These are phyloP conservation scores for Zophobas morio DNA, from an alignment of 1,140 invertebrate genomes.

Conservation along the genomic window DNA sequence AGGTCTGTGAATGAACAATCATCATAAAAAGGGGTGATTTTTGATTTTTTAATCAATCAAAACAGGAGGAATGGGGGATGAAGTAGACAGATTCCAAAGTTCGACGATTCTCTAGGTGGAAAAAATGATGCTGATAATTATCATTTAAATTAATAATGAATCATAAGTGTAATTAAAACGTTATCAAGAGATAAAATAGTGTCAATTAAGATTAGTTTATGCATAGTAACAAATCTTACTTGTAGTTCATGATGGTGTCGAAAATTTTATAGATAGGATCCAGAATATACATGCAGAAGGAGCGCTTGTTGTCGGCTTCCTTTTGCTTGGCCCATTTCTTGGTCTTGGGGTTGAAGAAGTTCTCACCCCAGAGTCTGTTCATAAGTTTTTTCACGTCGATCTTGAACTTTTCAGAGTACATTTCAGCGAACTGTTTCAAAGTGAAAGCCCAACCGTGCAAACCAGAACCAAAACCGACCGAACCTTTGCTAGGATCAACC, in stretches of 20 bases:
- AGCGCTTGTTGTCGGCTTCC: constrained; percentile 92
- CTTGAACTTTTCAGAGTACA: constrained; percentile 99
- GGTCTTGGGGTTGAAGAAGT: constrained; percentile 97
- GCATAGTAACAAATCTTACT: constrained; percentile 64
- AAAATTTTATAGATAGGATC: constrained; percentile 99
- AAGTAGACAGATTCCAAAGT: too few species aligned
- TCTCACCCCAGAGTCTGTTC: constrained; percentile 97
- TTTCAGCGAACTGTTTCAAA: constrained; percentile 98
- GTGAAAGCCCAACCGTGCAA: constrained; percentile 99
- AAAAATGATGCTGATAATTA: too few species aligned
- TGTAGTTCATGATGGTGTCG: constrained; percentile 98
- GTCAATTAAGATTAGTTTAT: too few species aligned
- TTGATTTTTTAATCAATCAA: too few species aligned
- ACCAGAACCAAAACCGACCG: constrained; percentile 99
- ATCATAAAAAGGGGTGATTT: constrained; percentile 36
- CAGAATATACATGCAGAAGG: constrained; percentile 98
- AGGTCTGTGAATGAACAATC: constrained; percentile 54
- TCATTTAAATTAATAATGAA: constrained; percentile 19
- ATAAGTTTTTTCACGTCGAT: constrained; percentile 98
- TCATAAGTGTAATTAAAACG: too few species aligned
- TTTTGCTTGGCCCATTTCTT: constrained; percentile 98
- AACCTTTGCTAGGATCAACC: constrained; percentile 97
- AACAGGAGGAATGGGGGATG: too few species aligned
- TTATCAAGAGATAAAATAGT: too few species aligned
- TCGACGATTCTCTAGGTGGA: too few species aligned